Conservation (phyloP, 2,888 invertebrate genomes). For the Pimpla rufipes region DNA sequence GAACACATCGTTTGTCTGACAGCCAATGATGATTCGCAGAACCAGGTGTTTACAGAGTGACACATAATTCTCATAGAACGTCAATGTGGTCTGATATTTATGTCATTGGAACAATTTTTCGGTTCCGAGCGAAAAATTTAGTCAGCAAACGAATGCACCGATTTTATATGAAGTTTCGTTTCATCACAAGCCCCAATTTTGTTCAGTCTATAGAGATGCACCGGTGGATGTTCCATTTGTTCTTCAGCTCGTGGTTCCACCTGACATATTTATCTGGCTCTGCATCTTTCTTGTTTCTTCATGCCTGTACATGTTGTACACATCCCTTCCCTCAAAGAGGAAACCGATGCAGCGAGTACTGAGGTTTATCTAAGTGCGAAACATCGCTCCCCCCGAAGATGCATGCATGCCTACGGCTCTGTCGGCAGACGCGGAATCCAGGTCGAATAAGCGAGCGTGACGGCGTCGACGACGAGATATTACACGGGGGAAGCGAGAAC, state of each 20-base stretch:
- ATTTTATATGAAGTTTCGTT: no score
- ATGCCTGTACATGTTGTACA: neutral
- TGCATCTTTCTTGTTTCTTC: neutral
- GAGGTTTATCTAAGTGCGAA: conserved; percentile 18
- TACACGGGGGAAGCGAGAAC: conserved; percentile 1
- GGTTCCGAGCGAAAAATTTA: no score
- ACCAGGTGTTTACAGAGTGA: neutral
- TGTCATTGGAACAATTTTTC: neutral
- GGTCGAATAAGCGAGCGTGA: conserved; percentile 35
- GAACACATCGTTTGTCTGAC: neutral
- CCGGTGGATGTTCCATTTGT: neutral
- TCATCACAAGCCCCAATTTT: no score
- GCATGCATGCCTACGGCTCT: conserved; percentile 1
- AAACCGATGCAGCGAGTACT: conserved; percentile 5
- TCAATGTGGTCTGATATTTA: neutral
- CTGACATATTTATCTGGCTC: neutral
- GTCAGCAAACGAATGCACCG: no score
- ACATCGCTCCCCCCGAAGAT: conserved; percentile 15
- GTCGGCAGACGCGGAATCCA: conserved; percentile 32
- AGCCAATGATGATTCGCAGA: neutral
- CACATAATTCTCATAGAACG: no score
- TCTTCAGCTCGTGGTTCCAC: neutral
- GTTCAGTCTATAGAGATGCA: no score
- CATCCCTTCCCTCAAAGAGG: conserved; percentile 29
- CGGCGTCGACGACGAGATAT: conserved; percentile 37